A percentile compares a stretch with the other conserved stretches of the same genome.
Conservation (phyloP, 2,113 vertebrate genomes). For the Nannobrachium achirus region DNA sequence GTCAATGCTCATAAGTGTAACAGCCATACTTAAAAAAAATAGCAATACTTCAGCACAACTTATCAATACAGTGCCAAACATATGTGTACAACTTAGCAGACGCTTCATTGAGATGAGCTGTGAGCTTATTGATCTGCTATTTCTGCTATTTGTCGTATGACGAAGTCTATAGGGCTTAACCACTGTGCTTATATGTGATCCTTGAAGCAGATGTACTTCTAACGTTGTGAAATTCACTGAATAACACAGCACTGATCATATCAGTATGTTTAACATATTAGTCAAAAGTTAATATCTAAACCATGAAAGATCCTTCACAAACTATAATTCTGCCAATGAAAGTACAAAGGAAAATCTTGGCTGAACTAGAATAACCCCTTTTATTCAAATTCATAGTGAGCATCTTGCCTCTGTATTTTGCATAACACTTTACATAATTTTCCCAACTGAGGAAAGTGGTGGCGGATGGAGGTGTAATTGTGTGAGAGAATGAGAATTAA, state of each 20-base stretch:
- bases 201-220: too few relatives aligned
- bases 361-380: background rate
- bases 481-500: background rate
- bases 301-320: background rate
- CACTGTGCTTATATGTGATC: too few relatives aligned
- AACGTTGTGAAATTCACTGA: too few relatives aligned
- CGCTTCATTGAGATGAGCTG: too few relatives aligned
- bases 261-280: slow-evolving; percentile 2
- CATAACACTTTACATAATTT: slow-evolving; percentile 66
- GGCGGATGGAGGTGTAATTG: slow-evolving; percentile 52
- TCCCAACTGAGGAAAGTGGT: slow-evolving; percentile 27
- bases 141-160: too few relatives aligned
- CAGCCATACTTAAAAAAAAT: too few relatives aligned
- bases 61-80: too few relatives aligned
- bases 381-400: slow-evolving; percentile 16
- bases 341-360: background rate
- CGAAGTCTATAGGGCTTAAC: too few relatives aligned
- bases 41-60: too few relatives aligned
- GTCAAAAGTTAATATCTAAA: slow-evolving; percentile 14
- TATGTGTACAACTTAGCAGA: too few relatives aligned
- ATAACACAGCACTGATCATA: background rate
- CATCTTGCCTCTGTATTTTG: slow-evolving; percentile 40
- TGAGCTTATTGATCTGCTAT: too few relatives aligned
- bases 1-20: too few relatives aligned
- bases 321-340: background rate